phyloP scores from a whole-genome alignment of 1,140 invertebrate genomes.

The Zaprionus kolodkinae region DNA sequence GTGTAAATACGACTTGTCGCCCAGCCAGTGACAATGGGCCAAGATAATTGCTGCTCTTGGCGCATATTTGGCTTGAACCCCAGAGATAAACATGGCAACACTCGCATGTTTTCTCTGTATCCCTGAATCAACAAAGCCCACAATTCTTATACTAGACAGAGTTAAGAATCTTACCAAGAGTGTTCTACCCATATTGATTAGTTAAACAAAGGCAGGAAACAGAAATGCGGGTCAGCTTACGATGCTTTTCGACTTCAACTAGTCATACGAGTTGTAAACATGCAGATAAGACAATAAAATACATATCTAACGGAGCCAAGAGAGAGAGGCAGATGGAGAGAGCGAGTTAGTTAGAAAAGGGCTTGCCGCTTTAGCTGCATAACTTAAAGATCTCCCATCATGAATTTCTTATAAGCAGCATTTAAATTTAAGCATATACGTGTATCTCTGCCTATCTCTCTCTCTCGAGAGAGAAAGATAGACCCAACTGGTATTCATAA shows the following conservation, averaged over 20 bases:
- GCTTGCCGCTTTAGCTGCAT: constrained; percentile 1
- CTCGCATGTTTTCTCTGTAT: constrained; percentile 7
- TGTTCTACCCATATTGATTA: constrained; percentile 15
- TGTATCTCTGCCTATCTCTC: background rate
- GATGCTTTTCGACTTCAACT: background rate
- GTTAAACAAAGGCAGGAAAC: background rate
- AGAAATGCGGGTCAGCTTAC: constrained; percentile 17
- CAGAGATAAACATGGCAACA: constrained; percentile 28
- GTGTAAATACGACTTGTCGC: constrained; percentile 22
- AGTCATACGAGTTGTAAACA: constrained; percentile 16
- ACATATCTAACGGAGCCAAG: constrained; percentile 7
- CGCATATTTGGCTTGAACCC: constrained; percentile 27
- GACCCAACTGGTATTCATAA: constrained; percentile 29
- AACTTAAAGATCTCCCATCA: constrained; percentile 6
- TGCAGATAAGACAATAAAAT: constrained; percentile 17
- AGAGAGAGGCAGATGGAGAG: background rate
- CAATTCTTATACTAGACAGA: constrained; percentile 1
- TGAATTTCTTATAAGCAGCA: constrained; percentile 3
- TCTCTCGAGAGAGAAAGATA: background rate
- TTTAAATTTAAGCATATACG: constrained; percentile 9
- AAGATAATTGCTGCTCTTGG: constrained; percentile 48
- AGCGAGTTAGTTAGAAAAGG: background rate
- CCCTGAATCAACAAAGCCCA: background rate
- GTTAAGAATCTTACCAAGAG: background rate
- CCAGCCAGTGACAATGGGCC: constrained; percentile 39